These are phyloP conservation scores for Junonia oenone DNA, from an alignment of 2,888 invertebrate genomes.

Conservation along the genomic window DNA sequence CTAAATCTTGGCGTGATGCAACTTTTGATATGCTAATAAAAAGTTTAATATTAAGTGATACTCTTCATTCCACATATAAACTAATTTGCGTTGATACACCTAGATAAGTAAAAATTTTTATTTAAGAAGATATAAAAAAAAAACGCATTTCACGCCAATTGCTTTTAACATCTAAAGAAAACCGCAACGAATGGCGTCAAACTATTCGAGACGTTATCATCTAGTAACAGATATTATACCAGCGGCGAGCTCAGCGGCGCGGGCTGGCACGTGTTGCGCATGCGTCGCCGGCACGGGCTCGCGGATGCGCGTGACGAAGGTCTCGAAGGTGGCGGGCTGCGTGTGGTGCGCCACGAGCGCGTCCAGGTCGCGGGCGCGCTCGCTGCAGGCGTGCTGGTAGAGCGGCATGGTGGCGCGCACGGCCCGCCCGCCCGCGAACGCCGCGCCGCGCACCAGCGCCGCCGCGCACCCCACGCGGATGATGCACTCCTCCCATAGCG, in stretches of 20 bases:
- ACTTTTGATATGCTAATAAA: too few relatives aligned
- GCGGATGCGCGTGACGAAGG: conserved; percentile 77
- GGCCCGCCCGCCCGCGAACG: conserved; percentile 93
- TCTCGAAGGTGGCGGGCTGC: conserved; percentile 93
- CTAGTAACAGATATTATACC: neutral
- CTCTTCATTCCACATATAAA: too few relatives aligned
- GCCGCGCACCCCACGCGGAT: conserved; percentile 82
- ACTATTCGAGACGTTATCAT: neutral
- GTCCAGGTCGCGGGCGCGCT: conserved; percentile 90
- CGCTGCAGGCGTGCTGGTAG: conserved; percentile 96
- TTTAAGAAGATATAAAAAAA: too few relatives aligned
- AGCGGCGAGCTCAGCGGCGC: too few relatives aligned
- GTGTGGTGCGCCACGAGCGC: conserved; percentile 92
- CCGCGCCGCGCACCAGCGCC: conserved; percentile 91
- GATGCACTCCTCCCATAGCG: conserved; percentile 93
- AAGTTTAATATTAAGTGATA: too few relatives aligned
- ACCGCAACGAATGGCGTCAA: neutral
- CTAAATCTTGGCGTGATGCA: too few relatives aligned
- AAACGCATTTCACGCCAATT: too few relatives aligned
- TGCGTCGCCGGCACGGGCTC: conserved; percentile 45
- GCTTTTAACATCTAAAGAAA: too few relatives aligned
- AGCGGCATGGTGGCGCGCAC: conserved; percentile 93
- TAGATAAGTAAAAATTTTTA: too few relatives aligned
- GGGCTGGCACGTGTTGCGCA: neutral
- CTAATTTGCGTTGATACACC: too few relatives aligned